Base-by-base conservation (phyloP, 2,888 invertebrate genomes). In the Odontomyia ornata region DNA sequence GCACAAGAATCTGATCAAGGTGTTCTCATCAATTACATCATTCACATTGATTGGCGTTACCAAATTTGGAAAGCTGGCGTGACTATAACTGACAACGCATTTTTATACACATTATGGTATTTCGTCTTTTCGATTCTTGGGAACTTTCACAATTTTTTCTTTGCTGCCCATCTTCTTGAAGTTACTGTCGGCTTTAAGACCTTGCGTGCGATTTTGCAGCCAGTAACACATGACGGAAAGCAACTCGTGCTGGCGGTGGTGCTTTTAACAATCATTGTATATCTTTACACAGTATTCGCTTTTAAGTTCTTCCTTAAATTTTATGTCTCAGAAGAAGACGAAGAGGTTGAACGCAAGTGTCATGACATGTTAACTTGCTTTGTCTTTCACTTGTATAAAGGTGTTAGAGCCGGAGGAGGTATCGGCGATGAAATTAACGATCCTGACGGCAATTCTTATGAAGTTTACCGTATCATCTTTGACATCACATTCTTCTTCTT, bases 221-320 rank as follows among this genome's bases (percentile, higher is more conserved):
- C 99, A 0, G 99, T 99, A 84, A 99, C n/a, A n/a, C n/a, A n/a
- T n/a, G n/a, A n/a, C n/a, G n/a, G n/a, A n/a, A n/a, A n/a, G n/a
- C n/a, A n/a, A n/a, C n/a, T n/a, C n/a, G n/a, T n/a, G n/a, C n/a
- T n/a, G n/a, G n/a, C n/a, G n/a, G n/a, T n/a, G n/a, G n/a, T n/a
- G n/a, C n/a, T n/a, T n/a, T n/a, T n/a, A n/a, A n/a, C n/a, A n/a
- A n/a, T n/a, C n/a, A n/a, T n/a, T n/a, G n/a, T n/a, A n/a, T n/a
- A n/a, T n/a, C n/a, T n/a, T n/a, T n/a, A n/a, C n/a, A n/a, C n/a
- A n/a, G n/a, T n/a, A n/a, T n/a, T n/a, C n/a, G n/a, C n/a, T n/a
- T n/a, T n/a, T n/a, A n/a, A n/a, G n/a, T 99, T 99, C 94, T 99
- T 99, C 93, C 92, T 99, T 73, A 99, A 99, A 88, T 99, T 99